Conservation (phyloP, 2,113 vertebrate genomes). For the Numenius arquata region DNA sequence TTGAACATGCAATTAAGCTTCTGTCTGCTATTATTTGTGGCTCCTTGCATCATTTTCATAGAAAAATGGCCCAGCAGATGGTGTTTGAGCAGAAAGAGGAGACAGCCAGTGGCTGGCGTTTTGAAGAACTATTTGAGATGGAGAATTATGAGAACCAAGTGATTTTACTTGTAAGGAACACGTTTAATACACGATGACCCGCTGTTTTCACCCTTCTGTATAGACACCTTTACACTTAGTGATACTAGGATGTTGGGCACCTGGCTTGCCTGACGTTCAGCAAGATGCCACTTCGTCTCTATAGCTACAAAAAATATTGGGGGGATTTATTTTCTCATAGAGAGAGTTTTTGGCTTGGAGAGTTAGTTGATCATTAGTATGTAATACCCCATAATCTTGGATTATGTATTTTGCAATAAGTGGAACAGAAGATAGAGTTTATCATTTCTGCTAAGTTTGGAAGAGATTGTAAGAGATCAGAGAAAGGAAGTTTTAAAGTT, state of each 20-base stretch:
- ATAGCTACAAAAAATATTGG: neutral
- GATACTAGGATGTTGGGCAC: neutral
- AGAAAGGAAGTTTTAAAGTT: neutral
- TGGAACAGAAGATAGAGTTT: neutral
- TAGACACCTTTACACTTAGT: neutral
- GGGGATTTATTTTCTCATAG: neutral
- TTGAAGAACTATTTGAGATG: neutral
- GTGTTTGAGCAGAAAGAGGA: neutral
- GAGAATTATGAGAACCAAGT: neutral
- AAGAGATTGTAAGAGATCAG: neutral
- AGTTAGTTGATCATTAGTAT: neutral
- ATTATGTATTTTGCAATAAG: neutral
- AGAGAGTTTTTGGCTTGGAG: neutral
- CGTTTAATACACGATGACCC: accelerated
- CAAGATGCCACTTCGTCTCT: neutral
- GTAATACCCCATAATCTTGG: neutral
- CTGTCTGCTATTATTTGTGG: neutral
- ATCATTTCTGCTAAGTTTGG: neutral
- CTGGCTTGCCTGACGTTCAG: neutral
- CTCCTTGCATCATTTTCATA: neutral
- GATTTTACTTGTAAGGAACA: neutral
- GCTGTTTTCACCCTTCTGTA: neutral
- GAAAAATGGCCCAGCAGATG: neutral
- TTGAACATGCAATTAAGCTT: neutral
- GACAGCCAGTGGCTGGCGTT: neutral